Evolutionary conservation across 1,140 invertebrate species (phyloP).

Genomic region (Penaeus chinensis): DNA sequence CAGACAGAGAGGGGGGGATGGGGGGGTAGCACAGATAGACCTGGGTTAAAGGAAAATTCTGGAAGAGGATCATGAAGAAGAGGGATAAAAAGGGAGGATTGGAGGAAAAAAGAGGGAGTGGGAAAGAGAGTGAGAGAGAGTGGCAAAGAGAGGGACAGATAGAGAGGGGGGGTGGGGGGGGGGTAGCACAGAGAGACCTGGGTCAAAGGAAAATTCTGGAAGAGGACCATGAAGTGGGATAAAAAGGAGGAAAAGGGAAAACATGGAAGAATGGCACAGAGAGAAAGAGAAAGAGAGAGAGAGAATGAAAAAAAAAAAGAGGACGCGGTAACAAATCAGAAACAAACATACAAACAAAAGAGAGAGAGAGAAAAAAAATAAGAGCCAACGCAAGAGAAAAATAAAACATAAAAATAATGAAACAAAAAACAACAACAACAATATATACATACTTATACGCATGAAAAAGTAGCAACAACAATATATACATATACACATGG

Average conservation of each 20-base stretch:
- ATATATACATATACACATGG: not conserved
- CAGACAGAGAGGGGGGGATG: not conserved
- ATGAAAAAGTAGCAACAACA: not conserved
- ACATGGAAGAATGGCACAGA: not conserved
- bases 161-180: not conserved
- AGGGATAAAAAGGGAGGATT: not conserved
- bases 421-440: not conserved
- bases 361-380: not conserved
- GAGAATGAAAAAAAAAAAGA: constrained; percentile 11
- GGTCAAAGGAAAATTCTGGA: not conserved
- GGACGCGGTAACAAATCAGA: not conserved
- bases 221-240: not conserved
- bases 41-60: not conserved
- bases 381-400: no score
- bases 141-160: not conserved
- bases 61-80: not conserved
- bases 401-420: not conserved
- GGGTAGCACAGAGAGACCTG: not conserved
- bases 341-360: not conserved
- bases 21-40: not conserved
- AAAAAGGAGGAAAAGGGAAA: not conserved
- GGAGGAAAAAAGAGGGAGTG: not conserved
- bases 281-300: constrained; percentile 1
- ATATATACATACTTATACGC: not conserved
- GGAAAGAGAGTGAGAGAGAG: not conserved